These are phyloP conservation scores for Smutsia temminckii DNA, from an alignment of 2,797 vertebrate genomes.

Conservation along the genomic window DNA sequence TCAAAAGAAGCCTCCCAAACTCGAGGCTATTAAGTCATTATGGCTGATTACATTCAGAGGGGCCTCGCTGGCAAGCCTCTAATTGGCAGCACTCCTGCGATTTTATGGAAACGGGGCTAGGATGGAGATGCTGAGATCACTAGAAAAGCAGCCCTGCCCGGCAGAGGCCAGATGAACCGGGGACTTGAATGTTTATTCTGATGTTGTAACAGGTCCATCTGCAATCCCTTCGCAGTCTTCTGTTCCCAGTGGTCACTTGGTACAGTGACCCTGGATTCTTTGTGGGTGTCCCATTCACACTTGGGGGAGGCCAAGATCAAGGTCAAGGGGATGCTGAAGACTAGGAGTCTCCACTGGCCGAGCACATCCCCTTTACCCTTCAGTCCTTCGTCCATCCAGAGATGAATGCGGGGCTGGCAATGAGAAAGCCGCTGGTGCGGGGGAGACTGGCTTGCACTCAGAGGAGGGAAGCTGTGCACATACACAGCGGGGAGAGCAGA, in stretches of 20 bases:
- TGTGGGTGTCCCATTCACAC: background rate
- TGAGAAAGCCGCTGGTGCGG: background rate
- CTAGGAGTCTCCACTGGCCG: background rate
- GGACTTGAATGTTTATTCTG: background rate
- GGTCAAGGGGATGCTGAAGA: background rate
- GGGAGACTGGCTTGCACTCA: background rate
- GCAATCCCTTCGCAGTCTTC: background rate
- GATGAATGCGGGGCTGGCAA: background rate
- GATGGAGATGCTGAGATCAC: conserved; percentile 63
- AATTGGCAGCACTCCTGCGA: conserved; percentile 31
- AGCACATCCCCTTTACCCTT: too few species aligned
- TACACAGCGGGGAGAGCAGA: background rate
- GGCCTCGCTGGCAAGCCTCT: conserved; percentile 21
- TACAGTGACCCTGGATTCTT: background rate
- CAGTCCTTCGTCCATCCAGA: background rate
- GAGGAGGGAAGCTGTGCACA: conserved; percentile 37
- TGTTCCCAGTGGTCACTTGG: background rate
- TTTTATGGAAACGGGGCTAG: conserved; percentile 61
- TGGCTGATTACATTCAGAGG: conserved; percentile 69
- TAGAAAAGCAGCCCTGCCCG: background rate
- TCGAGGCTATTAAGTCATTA: conserved; percentile 66
- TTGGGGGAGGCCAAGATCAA: background rate
- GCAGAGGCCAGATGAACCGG: background rate
- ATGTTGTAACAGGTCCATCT: conserved; percentile 8
- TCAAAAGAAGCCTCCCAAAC: conserved; percentile 74